phyloP scores from a whole-genome alignment of 1,140 invertebrate genomes.

The Drosophila arizonae region DNA sequence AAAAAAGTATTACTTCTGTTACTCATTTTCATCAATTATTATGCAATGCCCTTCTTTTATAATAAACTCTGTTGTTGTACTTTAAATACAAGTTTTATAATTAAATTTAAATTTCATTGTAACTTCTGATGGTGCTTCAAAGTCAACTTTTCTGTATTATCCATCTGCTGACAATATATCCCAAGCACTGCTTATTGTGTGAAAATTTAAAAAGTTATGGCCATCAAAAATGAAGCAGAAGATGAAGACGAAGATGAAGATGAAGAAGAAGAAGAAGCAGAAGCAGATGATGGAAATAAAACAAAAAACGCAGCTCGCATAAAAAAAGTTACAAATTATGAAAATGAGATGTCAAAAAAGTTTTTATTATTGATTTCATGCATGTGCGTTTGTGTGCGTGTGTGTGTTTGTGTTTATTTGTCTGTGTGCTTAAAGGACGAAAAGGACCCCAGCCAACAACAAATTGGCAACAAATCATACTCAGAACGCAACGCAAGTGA shows the following conservation, averaged over 20 bases:
- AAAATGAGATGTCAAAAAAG: slow-evolving; percentile 82
- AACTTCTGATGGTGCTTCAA: too few relatives aligned
- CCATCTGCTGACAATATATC: too few relatives aligned
- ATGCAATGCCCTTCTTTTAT: too few relatives aligned
- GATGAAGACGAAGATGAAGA: background rate
- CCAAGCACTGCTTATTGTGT: too few relatives aligned
- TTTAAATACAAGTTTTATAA: too few relatives aligned
- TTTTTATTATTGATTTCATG: slow-evolving; percentile 81
- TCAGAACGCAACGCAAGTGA: slow-evolving; percentile 38
- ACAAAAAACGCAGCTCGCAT: slow-evolving; percentile 55
- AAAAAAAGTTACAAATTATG: slow-evolving; percentile 70
- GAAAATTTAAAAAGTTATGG: too few relatives aligned
- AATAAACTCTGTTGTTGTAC: too few relatives aligned
- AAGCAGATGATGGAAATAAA: background rate
- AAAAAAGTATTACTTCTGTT: too few relatives aligned
- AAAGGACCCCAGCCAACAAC: slow-evolving; percentile 46
- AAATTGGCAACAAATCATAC: slow-evolving; percentile 69
- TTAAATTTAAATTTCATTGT: too few relatives aligned
- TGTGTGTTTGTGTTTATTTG: slow-evolving; percentile 14
- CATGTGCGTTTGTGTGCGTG: slow-evolving; percentile 24
- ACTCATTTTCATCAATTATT: too few relatives aligned
- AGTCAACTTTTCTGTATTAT: too few relatives aligned
- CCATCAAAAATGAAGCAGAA: background rate
- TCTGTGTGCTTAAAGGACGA: background rate
- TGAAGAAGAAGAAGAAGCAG: background rate